Evolutionary conservation across 2,113 vertebrate species (phyloP).

Genomic region (Rynchops niger): DNA sequence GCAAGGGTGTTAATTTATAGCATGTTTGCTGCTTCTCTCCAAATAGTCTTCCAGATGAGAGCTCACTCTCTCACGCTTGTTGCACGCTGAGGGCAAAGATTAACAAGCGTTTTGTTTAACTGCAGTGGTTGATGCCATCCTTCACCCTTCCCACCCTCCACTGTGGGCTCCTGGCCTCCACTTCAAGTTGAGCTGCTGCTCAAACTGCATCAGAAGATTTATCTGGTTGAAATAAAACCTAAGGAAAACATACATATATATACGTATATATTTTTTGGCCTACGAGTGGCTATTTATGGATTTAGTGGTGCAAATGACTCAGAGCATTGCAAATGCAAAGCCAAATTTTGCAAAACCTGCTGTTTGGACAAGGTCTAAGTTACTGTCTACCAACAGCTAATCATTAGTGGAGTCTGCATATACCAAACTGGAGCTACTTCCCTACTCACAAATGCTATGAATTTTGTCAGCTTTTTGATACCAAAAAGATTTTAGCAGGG

Average conservation of each 20-base stretch:
- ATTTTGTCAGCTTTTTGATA: background rate
- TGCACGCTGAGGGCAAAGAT: background rate
- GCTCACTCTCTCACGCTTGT: background rate
- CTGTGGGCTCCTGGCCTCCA: background rate
- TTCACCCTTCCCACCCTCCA: background rate
- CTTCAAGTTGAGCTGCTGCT: background rate
- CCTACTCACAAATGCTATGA: background rate
- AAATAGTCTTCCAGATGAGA: background rate
- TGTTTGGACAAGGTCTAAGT: background rate
- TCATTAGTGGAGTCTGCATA: background rate
- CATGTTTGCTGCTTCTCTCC: background rate
- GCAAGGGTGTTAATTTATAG: constrained; percentile 27
- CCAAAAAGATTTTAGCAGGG: background rate
- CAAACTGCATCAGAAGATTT: background rate
- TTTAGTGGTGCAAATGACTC: background rate
- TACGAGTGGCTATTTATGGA: background rate
- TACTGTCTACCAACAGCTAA: background rate
- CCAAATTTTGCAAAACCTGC: background rate
- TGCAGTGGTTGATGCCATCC: background rate
- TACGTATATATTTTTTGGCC: background rate
- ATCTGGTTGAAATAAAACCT: background rate
- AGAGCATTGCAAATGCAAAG: background rate
- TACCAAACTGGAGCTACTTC: background rate
- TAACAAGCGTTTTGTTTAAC: background rate
- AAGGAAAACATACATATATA: background rate